Conservation (phyloP, 1,140 invertebrate species). For the Myzus persicae region DNA sequence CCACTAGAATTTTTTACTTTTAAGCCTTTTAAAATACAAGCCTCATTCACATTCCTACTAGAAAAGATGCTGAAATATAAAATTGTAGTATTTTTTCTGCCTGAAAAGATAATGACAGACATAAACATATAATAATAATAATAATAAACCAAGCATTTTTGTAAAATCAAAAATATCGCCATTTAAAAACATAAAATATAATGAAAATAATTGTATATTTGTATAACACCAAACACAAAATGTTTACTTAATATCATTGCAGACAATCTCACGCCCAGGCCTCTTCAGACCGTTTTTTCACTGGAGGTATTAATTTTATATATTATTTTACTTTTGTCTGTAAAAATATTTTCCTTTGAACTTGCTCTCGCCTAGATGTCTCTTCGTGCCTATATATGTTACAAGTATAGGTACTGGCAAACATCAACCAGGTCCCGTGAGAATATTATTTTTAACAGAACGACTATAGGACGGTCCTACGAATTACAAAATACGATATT, state of each 20-base stretch:
- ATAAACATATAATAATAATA: no score
- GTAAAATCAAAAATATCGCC: no score
- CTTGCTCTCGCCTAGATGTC: rapidly evolving
- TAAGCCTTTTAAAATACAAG: no score
- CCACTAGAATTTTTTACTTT: no score
- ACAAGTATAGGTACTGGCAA: neutral
- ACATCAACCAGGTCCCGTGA: neutral
- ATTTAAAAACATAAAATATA: no score
- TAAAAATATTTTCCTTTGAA: neutral
- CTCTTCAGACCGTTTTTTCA: neutral
- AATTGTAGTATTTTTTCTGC: no score
- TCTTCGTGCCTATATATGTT: neutral
- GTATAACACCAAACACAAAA: neutral
- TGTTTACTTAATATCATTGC: neutral
- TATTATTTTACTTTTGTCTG: neutral
- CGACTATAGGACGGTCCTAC: neutral
- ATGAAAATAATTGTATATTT: neutral
- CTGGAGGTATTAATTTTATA: neutral
- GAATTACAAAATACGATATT: neutral
- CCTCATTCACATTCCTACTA: no score
- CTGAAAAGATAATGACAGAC: no score
- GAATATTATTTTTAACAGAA: neutral
- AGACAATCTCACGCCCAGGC: neutral
- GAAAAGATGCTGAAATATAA: no score
- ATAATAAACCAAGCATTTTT: no score